phyloP scores from a whole-genome alignment of 1,140 invertebrate species.

The Pantala flavescens region DNA sequence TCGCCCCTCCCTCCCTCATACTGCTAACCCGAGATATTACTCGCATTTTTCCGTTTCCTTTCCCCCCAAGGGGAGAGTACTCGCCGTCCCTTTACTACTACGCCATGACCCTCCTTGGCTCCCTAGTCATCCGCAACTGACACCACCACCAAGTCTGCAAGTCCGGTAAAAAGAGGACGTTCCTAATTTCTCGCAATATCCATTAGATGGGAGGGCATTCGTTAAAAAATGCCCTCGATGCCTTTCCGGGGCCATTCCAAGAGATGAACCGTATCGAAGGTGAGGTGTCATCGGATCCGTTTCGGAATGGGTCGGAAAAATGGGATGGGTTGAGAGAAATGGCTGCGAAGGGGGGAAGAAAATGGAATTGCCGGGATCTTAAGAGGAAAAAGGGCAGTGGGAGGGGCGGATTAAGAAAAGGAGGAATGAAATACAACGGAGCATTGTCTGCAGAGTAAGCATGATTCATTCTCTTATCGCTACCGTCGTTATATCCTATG shows the following conservation, averaged over 20 bases:
- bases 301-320: constrained; percentile 22
- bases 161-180: neutral
- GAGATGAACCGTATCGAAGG: neutral
- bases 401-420: neutral
- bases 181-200: neutral
- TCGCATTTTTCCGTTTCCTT: neutral
- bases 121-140: neutral
- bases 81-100: neutral
- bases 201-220: neutral
- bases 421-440: neutral
- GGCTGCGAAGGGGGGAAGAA: constrained; percentile 21
- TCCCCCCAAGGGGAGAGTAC: neutral
- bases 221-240: neutral
- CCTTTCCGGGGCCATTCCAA: neutral
- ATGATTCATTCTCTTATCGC: too few species aligned
- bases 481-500: too few species aligned
- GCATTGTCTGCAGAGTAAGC: too few species aligned
- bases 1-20: neutral
- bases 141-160: neutral
- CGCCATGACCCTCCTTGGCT: neutral
- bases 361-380: constrained; percentile 13
- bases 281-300: neutral
- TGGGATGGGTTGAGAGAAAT: constrained; percentile 26
- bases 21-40: neutral
- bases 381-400: constrained; percentile 17